phyloP scores from a whole-genome alignment of 37 sponge, comb jelly and placozoan species.

The Haliclona indistincta region DNA sequence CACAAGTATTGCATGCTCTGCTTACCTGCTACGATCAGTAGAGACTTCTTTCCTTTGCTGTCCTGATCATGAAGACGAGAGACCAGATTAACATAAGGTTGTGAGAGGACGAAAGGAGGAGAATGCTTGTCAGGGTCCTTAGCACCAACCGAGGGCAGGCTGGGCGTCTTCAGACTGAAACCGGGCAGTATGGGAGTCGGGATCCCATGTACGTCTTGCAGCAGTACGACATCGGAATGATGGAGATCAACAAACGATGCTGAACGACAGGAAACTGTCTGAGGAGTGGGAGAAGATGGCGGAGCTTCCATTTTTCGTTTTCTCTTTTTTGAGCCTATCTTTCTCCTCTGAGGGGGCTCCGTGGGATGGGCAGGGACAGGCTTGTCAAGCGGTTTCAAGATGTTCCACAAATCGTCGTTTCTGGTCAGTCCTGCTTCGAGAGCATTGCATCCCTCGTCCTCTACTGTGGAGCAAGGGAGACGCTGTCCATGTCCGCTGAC shows the following conservation, averaged over 20 bases:
- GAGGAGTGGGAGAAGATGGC: not conserved
- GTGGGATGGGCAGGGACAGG: too few species aligned
- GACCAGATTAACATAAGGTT: slow-evolving; percentile 13
- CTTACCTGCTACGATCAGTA: slow-evolving; percentile 49
- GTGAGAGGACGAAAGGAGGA: not conserved
- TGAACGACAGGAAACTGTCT: not conserved
- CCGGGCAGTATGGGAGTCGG: slow-evolving; percentile 41
- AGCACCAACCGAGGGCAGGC: not conserved
- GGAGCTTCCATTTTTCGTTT: slow-evolving; percentile 1
- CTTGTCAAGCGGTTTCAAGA: not conserved
- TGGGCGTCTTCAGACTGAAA: slow-evolving; percentile 23
- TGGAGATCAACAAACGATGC: not conserved
- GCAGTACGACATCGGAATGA: slow-evolving; percentile 14
- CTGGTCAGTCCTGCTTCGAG: slow-evolving; percentile 30
- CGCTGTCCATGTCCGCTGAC: not conserved
- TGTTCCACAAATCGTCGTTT: not conserved
- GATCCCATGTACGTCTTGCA: slow-evolving; percentile 41
- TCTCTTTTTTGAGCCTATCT: slow-evolving; percentile 4
- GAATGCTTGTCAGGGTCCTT: not conserved
- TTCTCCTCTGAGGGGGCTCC: not conserved
- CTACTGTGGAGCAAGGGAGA: slow-evolving; percentile 32
- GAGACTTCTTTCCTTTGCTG: slow-evolving; percentile 10
- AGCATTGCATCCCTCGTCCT: slow-evolving; percentile 47
- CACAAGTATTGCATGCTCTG: not conserved
- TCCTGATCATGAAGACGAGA: slow-evolving; percentile 12